A percentile compares a stretch with the other conserved stretches of the same genome.
These are phyloP conservation scores for Rhamnusium bicolor DNA, from an alignment of 2,888 invertebrate species.

Conservation along the genomic window DNA sequence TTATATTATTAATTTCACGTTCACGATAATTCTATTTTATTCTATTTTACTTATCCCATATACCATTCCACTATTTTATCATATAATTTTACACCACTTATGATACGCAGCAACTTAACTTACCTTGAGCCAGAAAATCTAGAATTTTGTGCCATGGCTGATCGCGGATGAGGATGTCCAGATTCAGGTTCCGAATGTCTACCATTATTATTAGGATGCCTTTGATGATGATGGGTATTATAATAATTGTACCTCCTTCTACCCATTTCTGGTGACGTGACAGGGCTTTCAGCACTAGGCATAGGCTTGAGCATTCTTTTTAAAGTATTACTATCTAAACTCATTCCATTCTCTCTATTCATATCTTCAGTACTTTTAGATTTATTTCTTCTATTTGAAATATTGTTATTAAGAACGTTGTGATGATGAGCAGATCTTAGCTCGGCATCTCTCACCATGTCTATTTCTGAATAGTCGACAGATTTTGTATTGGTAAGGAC, in stretches of 20 bases:
- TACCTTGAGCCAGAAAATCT: slow-evolving; percentile 79
- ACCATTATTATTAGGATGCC: slow-evolving; percentile 75
- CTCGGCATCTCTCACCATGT: slow-evolving; percentile 82
- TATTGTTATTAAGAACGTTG: slow-evolving; percentile 83
- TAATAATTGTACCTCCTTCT: slow-evolving; percentile 83
- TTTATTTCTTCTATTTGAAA: slow-evolving; percentile 78
- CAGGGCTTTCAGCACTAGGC: slow-evolving; percentile 91
- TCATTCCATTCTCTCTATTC: slow-evolving; percentile 71
- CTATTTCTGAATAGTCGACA: slow-evolving; percentile 80
- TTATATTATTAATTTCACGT: too few relatives aligned
- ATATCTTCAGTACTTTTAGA: slow-evolving; percentile 95
- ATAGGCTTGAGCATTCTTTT: slow-evolving; percentile 96
- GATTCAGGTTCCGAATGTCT: slow-evolving; percentile 72
- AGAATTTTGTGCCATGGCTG: slow-evolving; percentile 78
- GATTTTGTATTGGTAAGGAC: slow-evolving; percentile 74
- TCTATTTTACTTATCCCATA: too few relatives aligned
- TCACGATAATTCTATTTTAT: too few relatives aligned
- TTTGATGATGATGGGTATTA: slow-evolving; percentile 77
- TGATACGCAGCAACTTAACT: too few relatives aligned
- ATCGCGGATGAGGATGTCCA: slow-evolving; percentile 72
- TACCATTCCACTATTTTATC: too few relatives aligned
- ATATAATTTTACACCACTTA: too few relatives aligned
- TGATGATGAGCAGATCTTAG: slow-evolving; percentile 77
- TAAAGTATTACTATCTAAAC: slow-evolving; percentile 86
- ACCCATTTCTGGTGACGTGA: slow-evolving; percentile 93